Evolutionary conservation across 2,888 invertebrate species (phyloP), one percentile per base, ranked within the genome.

Genomic region (Cepaea hortensis): DNA sequence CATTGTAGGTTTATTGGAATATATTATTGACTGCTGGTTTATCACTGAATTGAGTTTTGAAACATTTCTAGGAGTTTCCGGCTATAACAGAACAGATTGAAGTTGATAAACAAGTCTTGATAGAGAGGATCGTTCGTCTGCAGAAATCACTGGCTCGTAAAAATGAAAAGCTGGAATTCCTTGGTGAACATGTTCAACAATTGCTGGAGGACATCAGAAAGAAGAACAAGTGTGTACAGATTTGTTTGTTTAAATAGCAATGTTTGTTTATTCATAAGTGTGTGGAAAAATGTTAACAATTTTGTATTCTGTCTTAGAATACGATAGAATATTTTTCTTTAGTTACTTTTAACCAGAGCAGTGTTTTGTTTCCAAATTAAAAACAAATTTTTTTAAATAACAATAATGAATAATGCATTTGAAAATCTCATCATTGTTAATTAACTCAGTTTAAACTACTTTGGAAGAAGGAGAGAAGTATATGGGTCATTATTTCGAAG

Each of bases 111-210:
- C 97, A 97, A 93, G 95, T 96, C n/a, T 94, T 99, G 86, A 97
- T 99, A 46, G 98, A 98, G 93, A 96, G 98, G 86, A 98, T 99
- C 81, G 97, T 99, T 3, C 97, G 97, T 85, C 95, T 99, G n/a
- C 99, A 99, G 94, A 96, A 97, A 84, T 96, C 96, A 68, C 96
- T 97, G 87, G 98, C 98, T 0, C 96, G 97, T 7, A 96, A 97
- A 90, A 96, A 97, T 0, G 99, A 99, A 94, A 98, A 98, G 91
- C 96, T 98, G 86, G 99, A 99, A 93, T 99, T 99, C 94, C 95
- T 99, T 20, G 98, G 99, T 94, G 99, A 99, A 93, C 98, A 99
- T 94, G 96, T 97, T 3, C 96, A 96, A 68, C 97, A 97, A 87
- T 95, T 99, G 89, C 96, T 98, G 0, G 95, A 96, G 20, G 98